Base-by-base conservation (phyloP, 2,113 vertebrate genomes). In the Calidris pygmaea region DNA sequence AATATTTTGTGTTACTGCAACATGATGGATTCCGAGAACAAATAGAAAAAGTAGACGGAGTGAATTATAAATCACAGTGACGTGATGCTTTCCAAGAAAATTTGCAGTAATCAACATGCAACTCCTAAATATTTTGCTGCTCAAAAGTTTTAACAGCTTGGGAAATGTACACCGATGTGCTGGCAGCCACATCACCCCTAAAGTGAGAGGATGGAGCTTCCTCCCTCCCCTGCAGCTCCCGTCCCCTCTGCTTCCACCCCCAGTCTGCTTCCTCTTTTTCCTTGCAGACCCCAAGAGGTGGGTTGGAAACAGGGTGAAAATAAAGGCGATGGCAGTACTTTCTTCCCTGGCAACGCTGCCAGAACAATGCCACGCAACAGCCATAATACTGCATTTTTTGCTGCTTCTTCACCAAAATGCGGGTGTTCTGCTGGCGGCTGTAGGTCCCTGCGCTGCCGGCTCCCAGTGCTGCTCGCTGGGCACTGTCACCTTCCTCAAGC, bases 401-500 rank as follows among this genome's bases (percentile, higher is more conserved):
- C 59, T 43, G 11, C 27, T 58, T 39, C 48, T 9, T n/a, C 63
- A 9, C 8, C 27, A 3, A 20, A 34, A 14, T 11, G 19, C 11
- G 34, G 14, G 34, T 1, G 1, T 24, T 39, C 52, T 59, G 43
- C 34, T 34, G 5, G 15, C 1, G 0, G 5, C 17, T 16, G 4
- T 22, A 11, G 50, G 24, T 24, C 63, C 67, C 59, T 18, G 11
- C 7, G 2, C 30, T 19, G 30, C 52, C 45, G 23, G 59, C 47
- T 55, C 30, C 0, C 3, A 30, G 21, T 12, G 53, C 23, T 55
- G 9, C 8, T n/a, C 9, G 19, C n/a, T 50, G 19, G 47, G 8
- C 9, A 2, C 35, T 7, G 18, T 13, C 26, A 37, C 41, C 32
- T 30, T 56, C 55, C 30, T 17, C 45, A 27, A 5, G 32, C 35